Percentiles rank a stretch among this genome's conserved stretches.
Evolutionary conservation across 2,797 vertebrate species (phyloP).

Genomic region (Bucorvus abyssinicus): DNA sequence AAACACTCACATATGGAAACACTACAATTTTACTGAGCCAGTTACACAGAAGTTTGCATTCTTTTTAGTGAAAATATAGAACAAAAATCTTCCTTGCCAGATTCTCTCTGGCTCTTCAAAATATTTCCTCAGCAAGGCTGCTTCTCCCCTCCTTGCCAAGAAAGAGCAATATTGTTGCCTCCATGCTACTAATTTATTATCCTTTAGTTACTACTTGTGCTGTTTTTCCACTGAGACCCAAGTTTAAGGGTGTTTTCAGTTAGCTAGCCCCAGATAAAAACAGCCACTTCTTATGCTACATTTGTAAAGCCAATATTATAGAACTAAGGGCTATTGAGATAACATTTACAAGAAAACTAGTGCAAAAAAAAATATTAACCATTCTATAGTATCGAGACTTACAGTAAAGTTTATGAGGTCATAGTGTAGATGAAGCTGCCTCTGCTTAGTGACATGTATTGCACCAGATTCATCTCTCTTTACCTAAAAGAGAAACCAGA

Average conservation of each 20-base stretch:
- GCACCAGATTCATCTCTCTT: slow-evolving; percentile 93
- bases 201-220: neutral
- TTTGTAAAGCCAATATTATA: neutral
- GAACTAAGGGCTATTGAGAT: neutral
- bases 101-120: neutral
- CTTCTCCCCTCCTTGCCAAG: neutral
- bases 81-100: neutral
- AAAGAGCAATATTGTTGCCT: neutral
- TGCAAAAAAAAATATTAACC: neutral
- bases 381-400: slow-evolving; percentile 63
- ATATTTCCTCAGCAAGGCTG: neutral
- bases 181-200: neutral
- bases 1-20: neutral
- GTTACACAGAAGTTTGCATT: neutral
- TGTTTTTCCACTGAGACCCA: neutral
- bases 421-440: slow-evolving; percentile 91
- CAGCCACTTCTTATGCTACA: neutral
- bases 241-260: neutral
- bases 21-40: neutral
- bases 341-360: neutral
- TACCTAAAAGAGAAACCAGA: slow-evolving; percentile 77
- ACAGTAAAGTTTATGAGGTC: slow-evolving; percentile 96
- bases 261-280: neutral
- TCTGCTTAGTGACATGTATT: slow-evolving; percentile 96
- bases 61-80: neutral